These are phyloP conservation scores for Bactericera cockerelli DNA, from an alignment of 1,140 invertebrate genomes.

Conservation along the genomic window DNA sequence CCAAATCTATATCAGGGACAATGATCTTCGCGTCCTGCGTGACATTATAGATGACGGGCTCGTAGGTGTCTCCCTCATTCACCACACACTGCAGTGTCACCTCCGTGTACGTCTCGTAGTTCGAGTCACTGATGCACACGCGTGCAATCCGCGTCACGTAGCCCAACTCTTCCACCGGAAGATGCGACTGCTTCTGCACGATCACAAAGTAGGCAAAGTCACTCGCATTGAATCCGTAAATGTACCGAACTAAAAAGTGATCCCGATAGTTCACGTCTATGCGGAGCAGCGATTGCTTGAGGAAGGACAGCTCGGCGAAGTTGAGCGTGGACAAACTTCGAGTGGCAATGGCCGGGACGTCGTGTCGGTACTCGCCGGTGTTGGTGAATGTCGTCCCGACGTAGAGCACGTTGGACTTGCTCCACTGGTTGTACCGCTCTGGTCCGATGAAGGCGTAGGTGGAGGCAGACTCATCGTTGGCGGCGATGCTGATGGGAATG, in stretches of 20 bases:
- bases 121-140: slow-evolving; percentile 83
- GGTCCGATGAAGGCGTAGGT: slow-evolving; percentile 91
- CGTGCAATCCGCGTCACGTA: slow-evolving; percentile 79
- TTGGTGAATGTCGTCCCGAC: slow-evolving; percentile 89
- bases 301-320: slow-evolving; percentile 68
- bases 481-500: slow-evolving; percentile 63
- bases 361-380: slow-evolving; percentile 79
- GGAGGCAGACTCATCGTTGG: slow-evolving; percentile 78
- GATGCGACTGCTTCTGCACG: slow-evolving; percentile 80
- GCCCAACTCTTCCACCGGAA: slow-evolving; percentile 71
- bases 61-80: slow-evolving; percentile 27
- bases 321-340: slow-evolving; percentile 60
- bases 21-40: slow-evolving; percentile 80
- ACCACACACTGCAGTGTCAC: slow-evolving; percentile 74
- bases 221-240: slow-evolving; percentile 88
- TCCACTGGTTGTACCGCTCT: slow-evolving; percentile 59
- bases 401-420: slow-evolving; percentile 67
- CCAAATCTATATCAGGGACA: slow-evolving; percentile 61
- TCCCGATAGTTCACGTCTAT: slow-evolving; percentile 90
- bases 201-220: slow-evolving; percentile 90
- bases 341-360: slow-evolving; percentile 83
- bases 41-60: slow-evolving; percentile 61
- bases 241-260: slow-evolving; percentile 85
- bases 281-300: slow-evolving; percentile 68
- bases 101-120: slow-evolving; percentile 91